Evolutionary conservation across 2,113 vertebrate species (phyloP).

Genomic region (Talpa occidentalis): DNA sequence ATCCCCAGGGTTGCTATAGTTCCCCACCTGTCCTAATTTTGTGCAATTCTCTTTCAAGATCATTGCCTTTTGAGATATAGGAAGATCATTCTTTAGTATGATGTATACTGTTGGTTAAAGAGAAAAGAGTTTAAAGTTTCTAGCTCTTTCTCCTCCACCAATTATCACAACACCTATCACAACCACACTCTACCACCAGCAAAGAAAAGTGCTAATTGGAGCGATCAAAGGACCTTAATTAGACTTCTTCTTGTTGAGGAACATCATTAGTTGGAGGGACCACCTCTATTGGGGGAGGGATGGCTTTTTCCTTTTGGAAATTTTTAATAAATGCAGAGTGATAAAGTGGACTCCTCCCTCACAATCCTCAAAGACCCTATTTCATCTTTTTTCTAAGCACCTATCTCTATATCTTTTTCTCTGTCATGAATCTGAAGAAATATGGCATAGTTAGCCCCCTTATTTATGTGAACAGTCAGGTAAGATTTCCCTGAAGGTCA

Average conservation of each 20-base stretch:
- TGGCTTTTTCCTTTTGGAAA: background rate
- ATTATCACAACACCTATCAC: conserved; percentile 60
- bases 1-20: background rate
- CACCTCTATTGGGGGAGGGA: background rate
- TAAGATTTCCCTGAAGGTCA: background rate
- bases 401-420: background rate
- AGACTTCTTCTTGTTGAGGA: conserved; percentile 40
- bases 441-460: background rate
- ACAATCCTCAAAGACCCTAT: conserved; percentile 38
- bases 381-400: conserved; percentile 17
- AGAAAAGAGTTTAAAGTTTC: conserved; percentile 41
- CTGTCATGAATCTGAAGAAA: background rate
- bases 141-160: conserved; percentile 27
- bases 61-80: background rate
- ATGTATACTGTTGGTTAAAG: background rate
- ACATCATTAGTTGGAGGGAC: conserved; percentile 36
- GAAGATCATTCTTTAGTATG: background rate
- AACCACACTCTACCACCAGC: conserved; percentile 3
- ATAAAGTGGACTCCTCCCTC: background rate
- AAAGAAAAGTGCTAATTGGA: conserved; percentile 74
- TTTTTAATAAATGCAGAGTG: conserved; percentile 54
- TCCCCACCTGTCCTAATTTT: background rate
- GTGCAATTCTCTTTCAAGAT: background rate
- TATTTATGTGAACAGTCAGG: background rate
- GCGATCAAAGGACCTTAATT: conserved; percentile 76